Evolutionary conservation across 2,888 invertebrate species (phyloP), one percentile per base, ranked within the genome.

Genomic region (Desoria tigrina): DNA sequence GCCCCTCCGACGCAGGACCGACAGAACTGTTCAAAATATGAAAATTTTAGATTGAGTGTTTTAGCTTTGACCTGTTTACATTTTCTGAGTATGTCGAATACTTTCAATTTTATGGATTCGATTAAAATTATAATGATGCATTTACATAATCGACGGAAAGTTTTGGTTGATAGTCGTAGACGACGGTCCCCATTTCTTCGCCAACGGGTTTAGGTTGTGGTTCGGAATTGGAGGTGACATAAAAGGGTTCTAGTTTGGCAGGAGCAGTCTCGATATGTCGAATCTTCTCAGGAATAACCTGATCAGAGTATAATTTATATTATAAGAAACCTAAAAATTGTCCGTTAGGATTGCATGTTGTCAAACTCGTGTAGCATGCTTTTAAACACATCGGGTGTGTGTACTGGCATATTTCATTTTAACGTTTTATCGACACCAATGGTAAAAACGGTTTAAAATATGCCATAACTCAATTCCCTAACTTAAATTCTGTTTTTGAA

Each of bases 101-200:
- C n/a, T n/a, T n/a, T n/a, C n/a, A n/a, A n/a, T n/a, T n/a, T n/a
- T n/a, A n/a, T n/a, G n/a, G n/a, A n/a, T n/a, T n/a, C n/a, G n/a
- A n/a, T n/a, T n/a, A n/a, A n/a, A n/a, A n/a, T n/a, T n/a, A n/a
- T n/a, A n/a, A n/a, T n/a, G n/a, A n/a, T n/a, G n/a, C n/a, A 32
- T 89, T 86, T 81, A 93, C 92, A 81, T 92, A 93, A 81, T 92
- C 92, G 26, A 92, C 91, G 62, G 90, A 88, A 79, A 90, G 90
- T 82, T 89, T 88, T 11, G 92, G 92, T 78, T 88, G 88, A 79
- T 93, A 93, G 77, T 89, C 89, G 80, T 87, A 93, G 65, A 92
- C 87, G 21, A 92, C 86, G 16, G 88, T 87, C 56, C 93, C 93
- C 70, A 88, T 87, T 77, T 92, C 92, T 79, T 92, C 92, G 16